Conservation (phyloP, 30 jellyfish, hydroid and myxozoan genomes). For the Pelagia noctiluca region DNA sequence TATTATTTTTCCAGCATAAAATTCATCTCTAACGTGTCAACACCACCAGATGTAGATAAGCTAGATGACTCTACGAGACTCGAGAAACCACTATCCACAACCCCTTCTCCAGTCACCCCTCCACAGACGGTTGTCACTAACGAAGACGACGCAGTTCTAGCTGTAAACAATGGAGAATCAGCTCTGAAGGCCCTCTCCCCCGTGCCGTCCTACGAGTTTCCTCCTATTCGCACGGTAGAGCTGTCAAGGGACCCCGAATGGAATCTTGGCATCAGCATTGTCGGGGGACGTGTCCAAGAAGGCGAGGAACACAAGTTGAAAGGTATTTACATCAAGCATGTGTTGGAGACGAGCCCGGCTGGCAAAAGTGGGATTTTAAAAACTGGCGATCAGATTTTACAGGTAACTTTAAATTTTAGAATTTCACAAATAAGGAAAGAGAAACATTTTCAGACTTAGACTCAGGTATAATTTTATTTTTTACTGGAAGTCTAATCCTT, state of each 20-base stretch:
- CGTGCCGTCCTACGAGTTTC: conserved; percentile 33
- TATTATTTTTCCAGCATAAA: background rate
- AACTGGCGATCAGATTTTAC: conserved; percentile 91
- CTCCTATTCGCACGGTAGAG: conserved; percentile 75
- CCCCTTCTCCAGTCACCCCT: background rate
- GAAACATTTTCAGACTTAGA: too few relatives aligned
- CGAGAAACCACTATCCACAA: background rate
- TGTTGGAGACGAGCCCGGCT: conserved; percentile 88
- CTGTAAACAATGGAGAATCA: background rate
- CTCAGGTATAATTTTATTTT: too few relatives aligned
- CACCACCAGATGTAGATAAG: background rate
- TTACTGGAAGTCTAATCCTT: too few relatives aligned
- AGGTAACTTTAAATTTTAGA: conserved; percentile 52
- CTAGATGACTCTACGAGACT: background rate
- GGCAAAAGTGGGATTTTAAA: conserved; percentile 75
- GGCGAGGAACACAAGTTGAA: conserved; percentile 76
- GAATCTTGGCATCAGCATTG: conserved; percentile 89
- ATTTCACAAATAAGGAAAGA: too few relatives aligned
- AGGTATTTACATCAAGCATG: conserved; percentile 90
- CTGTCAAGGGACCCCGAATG: conserved; percentile 81
- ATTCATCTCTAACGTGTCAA: background rate
- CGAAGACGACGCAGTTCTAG: background rate
- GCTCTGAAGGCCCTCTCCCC: conserved; percentile 17
- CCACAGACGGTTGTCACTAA: background rate
- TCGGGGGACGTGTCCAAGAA: conserved; percentile 87